Base-by-base conservation (phyloP, 2,888 invertebrate genomes). In the Chrysolina oricalcia region DNA sequence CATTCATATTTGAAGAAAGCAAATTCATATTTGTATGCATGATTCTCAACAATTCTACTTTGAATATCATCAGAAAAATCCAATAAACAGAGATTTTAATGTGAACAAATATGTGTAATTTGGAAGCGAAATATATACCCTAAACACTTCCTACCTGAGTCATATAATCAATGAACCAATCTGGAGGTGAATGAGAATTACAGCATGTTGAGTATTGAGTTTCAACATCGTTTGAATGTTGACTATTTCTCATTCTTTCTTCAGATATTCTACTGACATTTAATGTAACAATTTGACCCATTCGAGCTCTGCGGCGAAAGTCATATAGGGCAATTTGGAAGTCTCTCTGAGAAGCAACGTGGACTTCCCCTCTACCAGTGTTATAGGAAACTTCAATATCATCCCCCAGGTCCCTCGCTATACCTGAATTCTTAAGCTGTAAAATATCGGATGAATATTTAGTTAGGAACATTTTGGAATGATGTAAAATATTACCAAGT, bases 361-460 rank as follows among this genome's bases (percentile, higher is more conserved):
- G 86, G 73, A 88, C 86, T 78, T 89, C 88, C 76, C 87, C 87
- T 72, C 89, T 88, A 35, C 85, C 84, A 78, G 88, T 88, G 27
- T 89, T 79, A 80, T 89, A 90, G n/a, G 86, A 88, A 8, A 90
- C 87, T 77, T 85, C 86, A 48, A 89, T 86, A 78, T 89, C 87
- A 70, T 86, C 86, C 15, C 85, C 87, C n/a, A 86, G 87, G 70
- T 86, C 86, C 15, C 85, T 87, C 15, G 85, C 81, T 40, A 85
- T 86, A 10, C 89, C 89, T 65, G 89, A 87, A 83, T 89, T 88
- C 81, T 89, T 89, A 62, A 88, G 82, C 89, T 89, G 76, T 27
- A 84, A 83, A 50, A 40, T 5, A 11, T 15, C 11, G 19, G n/a
- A 11, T 21, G 10, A 19, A 1, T 21, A 21, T 48, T 21, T 3